A percentile compares a stretch with the other conserved stretches of the same genome.
These are phyloP conservation scores for Plestiodon gilberti DNA, from an alignment of 2,113 vertebrate genomes.

Conservation along the genomic window DNA sequence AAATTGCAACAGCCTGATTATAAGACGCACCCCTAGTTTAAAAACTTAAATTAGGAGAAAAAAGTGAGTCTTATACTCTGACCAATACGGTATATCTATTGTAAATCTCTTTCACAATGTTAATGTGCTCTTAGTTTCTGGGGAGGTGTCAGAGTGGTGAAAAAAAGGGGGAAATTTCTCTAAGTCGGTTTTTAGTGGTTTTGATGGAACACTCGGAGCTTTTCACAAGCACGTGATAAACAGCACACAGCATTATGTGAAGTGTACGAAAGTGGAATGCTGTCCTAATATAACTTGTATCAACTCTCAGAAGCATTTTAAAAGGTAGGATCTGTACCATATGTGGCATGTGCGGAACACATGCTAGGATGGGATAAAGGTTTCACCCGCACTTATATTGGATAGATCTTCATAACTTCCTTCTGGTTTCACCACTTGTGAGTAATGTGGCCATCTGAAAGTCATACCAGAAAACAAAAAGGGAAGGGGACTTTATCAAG, in stretches of 20 bases:
- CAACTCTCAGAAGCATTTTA: constrained; percentile 8
- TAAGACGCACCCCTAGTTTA: too few relatives aligned
- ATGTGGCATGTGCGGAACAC: constrained; percentile 17
- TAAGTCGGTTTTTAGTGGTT: background rate
- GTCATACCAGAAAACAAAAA: background rate
- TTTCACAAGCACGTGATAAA: background rate
- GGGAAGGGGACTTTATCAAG: background rate
- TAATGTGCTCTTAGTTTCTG: background rate
- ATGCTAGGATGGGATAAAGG: background rate
- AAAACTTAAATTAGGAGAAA: too few relatives aligned
- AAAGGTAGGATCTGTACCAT: constrained; percentile 1
- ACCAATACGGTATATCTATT: background rate
- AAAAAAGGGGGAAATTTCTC: background rate
- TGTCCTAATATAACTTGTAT: constrained; percentile 5
- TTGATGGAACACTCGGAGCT: background rate
- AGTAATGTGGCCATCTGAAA: background rate
- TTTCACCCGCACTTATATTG: constrained; percentile 6
- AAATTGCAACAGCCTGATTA: too few relatives aligned
- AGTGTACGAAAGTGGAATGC: background rate
- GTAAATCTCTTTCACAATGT: background rate
- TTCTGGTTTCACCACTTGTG: constrained; percentile 10
- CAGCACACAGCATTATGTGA: background rate
- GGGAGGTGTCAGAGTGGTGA: background rate
- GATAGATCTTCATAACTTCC: background rate
- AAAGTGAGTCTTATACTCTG: too few relatives aligned